Percentiles rank a stretch among this genome's conserved stretches.
Evolutionary conservation across 2,113 vertebrate species (phyloP).

Genomic region (Merops nubicus): DNA sequence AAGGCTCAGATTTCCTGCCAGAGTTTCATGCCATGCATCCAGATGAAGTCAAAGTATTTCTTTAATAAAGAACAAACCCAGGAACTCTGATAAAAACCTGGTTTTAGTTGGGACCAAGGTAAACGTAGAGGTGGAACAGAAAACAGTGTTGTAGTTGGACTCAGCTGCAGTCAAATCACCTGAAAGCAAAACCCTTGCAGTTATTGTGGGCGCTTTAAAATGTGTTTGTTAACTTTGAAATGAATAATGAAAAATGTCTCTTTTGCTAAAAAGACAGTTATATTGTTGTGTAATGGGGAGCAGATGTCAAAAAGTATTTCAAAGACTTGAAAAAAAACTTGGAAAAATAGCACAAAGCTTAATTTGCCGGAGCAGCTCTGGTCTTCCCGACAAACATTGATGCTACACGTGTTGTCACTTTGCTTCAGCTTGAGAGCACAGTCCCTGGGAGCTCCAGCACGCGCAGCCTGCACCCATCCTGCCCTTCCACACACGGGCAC

Average conservation of each 20-base stretch:
- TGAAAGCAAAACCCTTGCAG: constrained; percentile 12
- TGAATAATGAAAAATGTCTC: constrained; percentile 57
- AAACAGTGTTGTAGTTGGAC: background rate
- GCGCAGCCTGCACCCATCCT: background rate
- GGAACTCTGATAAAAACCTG: background rate
- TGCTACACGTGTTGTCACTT: background rate
- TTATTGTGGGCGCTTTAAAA: background rate
- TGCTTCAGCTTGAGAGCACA: background rate
- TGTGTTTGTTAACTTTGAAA: constrained; percentile 45
- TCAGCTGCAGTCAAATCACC: background rate
- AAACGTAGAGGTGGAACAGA: background rate
- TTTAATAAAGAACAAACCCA: background rate
- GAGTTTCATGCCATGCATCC: background rate
- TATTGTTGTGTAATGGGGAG: constrained; percentile 60
- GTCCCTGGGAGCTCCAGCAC: background rate
- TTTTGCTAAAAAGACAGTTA: constrained; percentile 47
- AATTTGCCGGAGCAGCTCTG: background rate
- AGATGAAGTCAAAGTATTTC: background rate
- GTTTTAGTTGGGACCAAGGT: background rate
- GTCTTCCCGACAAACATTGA: background rate
- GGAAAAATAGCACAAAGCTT: constrained; percentile 31
- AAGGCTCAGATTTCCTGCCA: background rate
- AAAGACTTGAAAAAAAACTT: background rate
- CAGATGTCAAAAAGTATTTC: constrained; percentile 70
- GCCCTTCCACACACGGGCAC: background rate